Percentiles rank a stretch among this genome's conserved stretches.
These are phyloP conservation scores for Anas acuta DNA, from an alignment of 2,797 vertebrate species.

Conservation along the genomic window DNA sequence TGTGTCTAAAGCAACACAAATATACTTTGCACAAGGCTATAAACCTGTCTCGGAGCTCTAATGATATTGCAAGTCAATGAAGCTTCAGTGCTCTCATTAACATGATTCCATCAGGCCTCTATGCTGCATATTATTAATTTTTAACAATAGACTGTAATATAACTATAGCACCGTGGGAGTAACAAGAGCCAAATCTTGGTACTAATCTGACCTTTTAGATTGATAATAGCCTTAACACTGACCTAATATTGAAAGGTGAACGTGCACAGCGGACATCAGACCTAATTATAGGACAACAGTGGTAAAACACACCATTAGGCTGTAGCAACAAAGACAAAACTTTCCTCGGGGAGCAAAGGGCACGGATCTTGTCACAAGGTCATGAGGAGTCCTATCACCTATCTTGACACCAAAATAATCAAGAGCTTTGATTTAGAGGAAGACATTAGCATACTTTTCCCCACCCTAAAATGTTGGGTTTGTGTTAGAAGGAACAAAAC, in stretches of 20 bases:
- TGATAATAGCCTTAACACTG: constrained; percentile 32
- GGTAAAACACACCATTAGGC: background rate
- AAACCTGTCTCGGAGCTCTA: constrained; percentile 58
- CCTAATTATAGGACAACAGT: background rate
- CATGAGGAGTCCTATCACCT: background rate
- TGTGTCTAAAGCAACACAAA: constrained; percentile 51
- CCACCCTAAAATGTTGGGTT: background rate
- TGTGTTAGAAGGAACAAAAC: background rate
- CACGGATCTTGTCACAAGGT: background rate
- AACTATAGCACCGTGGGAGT: constrained; percentile 34
- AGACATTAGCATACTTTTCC: background rate
- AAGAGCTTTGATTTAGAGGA: background rate
- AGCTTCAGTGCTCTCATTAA: constrained; percentile 64
- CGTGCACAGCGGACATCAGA: background rate
- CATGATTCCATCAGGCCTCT: constrained; percentile 47
- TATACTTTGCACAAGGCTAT: constrained; percentile 44
- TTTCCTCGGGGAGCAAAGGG: background rate
- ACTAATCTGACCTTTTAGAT: background rate
- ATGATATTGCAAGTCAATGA: constrained; percentile 66
- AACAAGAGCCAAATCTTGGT: constrained; percentile 30
- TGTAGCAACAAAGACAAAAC: background rate
- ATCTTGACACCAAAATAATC: background rate
- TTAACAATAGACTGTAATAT: constrained; percentile 41
- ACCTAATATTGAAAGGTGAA: constrained; percentile 22
- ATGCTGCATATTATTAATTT: constrained; percentile 63